Evolutionary conservation across 2,888 invertebrate species (phyloP).

Genomic region (Dichetophora obliterata): DNA sequence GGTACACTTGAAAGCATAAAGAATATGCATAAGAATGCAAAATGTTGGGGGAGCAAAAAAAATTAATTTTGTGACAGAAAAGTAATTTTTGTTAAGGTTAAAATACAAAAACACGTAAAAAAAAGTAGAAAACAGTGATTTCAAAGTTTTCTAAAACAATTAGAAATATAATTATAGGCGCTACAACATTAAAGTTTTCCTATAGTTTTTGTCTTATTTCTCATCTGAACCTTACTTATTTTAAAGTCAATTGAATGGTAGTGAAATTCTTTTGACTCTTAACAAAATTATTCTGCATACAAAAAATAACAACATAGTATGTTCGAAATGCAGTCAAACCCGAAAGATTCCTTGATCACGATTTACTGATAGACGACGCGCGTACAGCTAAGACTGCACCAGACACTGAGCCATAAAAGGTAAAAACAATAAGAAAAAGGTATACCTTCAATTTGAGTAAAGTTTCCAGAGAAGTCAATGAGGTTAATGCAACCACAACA

Average conservation of each 20-base stretch:
- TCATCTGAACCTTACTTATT: neutral
- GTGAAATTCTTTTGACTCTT: too few species aligned
- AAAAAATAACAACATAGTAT: neutral
- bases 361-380: constrained; percentile 17
- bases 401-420: neutral
- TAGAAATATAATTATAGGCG: too few species aligned
- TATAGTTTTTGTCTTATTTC: neutral
- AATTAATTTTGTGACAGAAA: too few species aligned
- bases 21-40: neutral
- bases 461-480: constrained; percentile 24
- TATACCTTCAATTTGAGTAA: neutral
- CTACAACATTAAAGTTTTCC: too few species aligned
- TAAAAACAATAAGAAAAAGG: neutral
- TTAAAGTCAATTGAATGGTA: neutral
- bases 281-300: neutral
- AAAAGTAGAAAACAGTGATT: too few species aligned
- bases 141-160: too few species aligned
- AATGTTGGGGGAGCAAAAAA: neutral
- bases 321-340: neutral
- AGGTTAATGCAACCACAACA: neutral
- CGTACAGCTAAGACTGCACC: neutral
- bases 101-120: too few species aligned
- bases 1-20: neutral
- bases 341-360: constrained; percentile 33
- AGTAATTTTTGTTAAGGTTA: too few species aligned